These are phyloP conservation scores for Drosophila kepulauana DNA, from an alignment of 1,140 invertebrate species.

Conservation along the genomic window DNA sequence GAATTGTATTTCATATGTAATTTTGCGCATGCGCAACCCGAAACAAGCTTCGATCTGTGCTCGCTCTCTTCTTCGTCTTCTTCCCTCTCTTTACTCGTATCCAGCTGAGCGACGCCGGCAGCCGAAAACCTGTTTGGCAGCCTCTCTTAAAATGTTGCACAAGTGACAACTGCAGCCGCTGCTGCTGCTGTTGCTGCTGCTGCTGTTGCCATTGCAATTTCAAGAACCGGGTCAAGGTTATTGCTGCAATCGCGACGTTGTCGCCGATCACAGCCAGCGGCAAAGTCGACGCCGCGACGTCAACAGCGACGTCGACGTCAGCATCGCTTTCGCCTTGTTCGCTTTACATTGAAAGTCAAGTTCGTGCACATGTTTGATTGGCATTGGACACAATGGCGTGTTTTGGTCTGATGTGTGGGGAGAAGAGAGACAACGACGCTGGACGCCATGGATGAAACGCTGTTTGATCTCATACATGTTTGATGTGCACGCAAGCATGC, in stretches of 20 bases:
- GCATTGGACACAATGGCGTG: slow-evolving; percentile 34
- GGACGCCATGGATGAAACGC: slow-evolving; percentile 5
- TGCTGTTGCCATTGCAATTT: slow-evolving; percentile 72
- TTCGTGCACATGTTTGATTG: slow-evolving; percentile 72
- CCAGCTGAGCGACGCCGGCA: slow-evolving; percentile 50
- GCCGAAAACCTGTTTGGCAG: slow-evolving; percentile 69
- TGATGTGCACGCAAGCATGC: slow-evolving; percentile 1
- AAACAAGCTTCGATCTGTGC: slow-evolving; percentile 1
- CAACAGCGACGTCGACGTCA: slow-evolving; percentile 9
- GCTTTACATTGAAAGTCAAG: slow-evolving; percentile 82
- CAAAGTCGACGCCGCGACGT: slow-evolving; percentile 5
- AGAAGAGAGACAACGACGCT: background rate
- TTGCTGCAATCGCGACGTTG: slow-evolving; percentile 26
- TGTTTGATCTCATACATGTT: slow-evolving; percentile 45
- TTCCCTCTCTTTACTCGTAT: slow-evolving; percentile 25
- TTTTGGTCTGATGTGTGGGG: slow-evolving; percentile 15
- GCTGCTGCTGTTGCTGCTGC: slow-evolving; percentile 26
- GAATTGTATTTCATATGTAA: slow-evolving; percentile 22
- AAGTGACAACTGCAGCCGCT: slow-evolving; percentile 40
- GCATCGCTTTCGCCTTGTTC: slow-evolving; percentile 75
- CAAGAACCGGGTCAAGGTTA: slow-evolving; percentile 83
- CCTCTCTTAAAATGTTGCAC: slow-evolving; percentile 67
- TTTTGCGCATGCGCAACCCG: slow-evolving; percentile 74
- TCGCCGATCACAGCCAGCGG: slow-evolving; percentile 48
- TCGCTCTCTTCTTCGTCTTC: slow-evolving; percentile 30